Base-by-base conservation (phyloP, 2,888 invertebrate species). In the Cantharis rufa region DNA sequence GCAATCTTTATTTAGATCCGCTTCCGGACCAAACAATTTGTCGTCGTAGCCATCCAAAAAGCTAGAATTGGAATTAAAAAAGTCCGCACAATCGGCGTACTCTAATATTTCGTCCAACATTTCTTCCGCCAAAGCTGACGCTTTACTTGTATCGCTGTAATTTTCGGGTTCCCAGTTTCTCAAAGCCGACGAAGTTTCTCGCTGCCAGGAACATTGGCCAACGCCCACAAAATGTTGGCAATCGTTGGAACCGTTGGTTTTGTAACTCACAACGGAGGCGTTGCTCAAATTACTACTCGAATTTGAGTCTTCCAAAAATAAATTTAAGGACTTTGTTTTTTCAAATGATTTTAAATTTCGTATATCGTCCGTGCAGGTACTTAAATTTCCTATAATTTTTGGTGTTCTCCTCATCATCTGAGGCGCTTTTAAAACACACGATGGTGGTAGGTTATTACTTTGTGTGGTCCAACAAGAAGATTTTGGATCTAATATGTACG, bases 361-460 rank as follows among this genome's bases (percentile, higher is more conserved):
- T 61, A 90, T 90, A 82, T 93, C 92, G 83, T 93, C 92, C 68
- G 92, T 93, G 84, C 93, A 93, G 18, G 90, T 92, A 48, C 92
- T 91, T 66, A 93, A 86, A 84, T 91, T 92, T 81, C 92, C 92
- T 68, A 90, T 89, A 76, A 93, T 92, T 83, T 92, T 93, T 0
- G 92, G 92, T 0, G 93, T 92, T 16, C 93, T 88, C 62, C 92
- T 88, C 90, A 93, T 90, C 18, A 92, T 90, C 82, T 91, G 90
- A 0, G 91, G 91, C 13, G 91, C 90, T 77, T 89, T 89, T 79
- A 89, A 76, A 9, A 81, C 81, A 48, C 82, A 80, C 64, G 81
- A 27, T 3, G 77, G 24, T 15, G 68, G 28, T n/a, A 16, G 1
- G 10, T 13, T 62, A 10, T 69, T 66, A 10, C 27, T n/a, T 24